Evolutionary conservation across 2,113 vertebrate genomes (phyloP), one percentile per base, ranked within the genome.

Genomic region (Hippocampus mohnikei): DNA sequence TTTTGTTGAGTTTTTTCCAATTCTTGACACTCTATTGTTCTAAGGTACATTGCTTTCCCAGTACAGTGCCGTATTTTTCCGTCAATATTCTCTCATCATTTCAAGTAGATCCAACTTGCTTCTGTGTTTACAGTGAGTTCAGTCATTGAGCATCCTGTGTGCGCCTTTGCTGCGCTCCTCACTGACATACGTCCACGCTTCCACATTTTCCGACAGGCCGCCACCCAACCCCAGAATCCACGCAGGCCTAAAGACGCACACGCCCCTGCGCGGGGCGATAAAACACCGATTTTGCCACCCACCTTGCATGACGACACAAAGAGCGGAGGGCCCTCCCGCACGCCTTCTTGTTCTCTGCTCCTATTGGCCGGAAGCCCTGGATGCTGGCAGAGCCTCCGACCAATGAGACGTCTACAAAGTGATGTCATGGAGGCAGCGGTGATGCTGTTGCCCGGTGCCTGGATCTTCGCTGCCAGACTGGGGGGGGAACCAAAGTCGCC

Each of bases 351-450:
- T 76, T 50, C 72, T 69, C 37, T 8, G 13, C 78, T 80, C 71
- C 58, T n/a, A 87, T 88, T 89, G 88, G 89, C 73, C 58, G 52
- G 41, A n/a, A 73, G 67, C 56, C 75, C 67, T 72, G 67, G 78
- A 84, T 90, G 85, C 85, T 89, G 88, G 84, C 88, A 84, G 81
- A 66, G 77, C 69, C 71, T 74, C 72, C 9, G 62, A 71, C 92
- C 92, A 93, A 93, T 93, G 8, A 75, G 73, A 81, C 56, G 0
- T 33, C 81, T 88, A 70, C 75, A 64, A 77, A 86, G 81, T 93
- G 92, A 93, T 93, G 92, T 93, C 92, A 93, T 93, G 86, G 72
- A 73, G 78, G 85, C 84, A 84, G 88, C 85, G 70, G 77, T 87
- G 87, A 88, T 88, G 85, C 84, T 89, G 88, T 87, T 88, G 90